phyloP scores from a whole-genome alignment of 2,113 vertebrate species.

The Bujurquina vittata region DNA sequence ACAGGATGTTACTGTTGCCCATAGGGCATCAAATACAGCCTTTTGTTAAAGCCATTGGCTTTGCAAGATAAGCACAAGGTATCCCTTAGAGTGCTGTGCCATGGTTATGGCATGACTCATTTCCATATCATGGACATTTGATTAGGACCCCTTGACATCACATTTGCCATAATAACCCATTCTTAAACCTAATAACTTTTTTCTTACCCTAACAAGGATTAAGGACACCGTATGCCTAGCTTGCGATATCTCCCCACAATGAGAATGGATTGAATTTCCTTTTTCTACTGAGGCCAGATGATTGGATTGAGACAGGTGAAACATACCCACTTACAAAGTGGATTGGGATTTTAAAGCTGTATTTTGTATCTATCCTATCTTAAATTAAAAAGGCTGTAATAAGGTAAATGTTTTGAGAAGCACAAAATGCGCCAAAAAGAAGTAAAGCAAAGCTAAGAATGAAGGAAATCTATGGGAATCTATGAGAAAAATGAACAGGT shows the following conservation, averaged over 20 bases:
- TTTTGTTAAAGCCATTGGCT: not conserved
- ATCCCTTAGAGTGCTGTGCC: not conserved
- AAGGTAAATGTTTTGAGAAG: not conserved
- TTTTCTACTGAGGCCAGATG: not conserved
- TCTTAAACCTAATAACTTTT: not conserved
- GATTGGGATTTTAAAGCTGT: not conserved
- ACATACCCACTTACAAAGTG: not conserved
- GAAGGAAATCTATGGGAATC: not conserved
- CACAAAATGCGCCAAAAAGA: not conserved
- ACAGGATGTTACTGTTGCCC: not conserved
- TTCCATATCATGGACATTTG: not conserved
- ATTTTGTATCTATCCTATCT: not conserved
- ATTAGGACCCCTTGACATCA: not conserved
- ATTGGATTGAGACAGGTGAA: constrained; percentile 9
- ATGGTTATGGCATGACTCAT: not conserved
- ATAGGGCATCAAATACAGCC: fast-evolving
- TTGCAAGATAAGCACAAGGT: not conserved
- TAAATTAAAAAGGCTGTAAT: not conserved
- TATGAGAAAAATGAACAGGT: not conserved
- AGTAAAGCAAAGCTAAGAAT: not conserved
- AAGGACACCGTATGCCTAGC: not conserved
- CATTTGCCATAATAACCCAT: not conserved
- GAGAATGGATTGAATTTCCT: not conserved
- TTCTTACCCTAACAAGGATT: not conserved
- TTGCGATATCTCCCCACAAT: not conserved